Percentiles rank a stretch among this genome's conserved stretches.
Evolutionary conservation across 2,113 vertebrate genomes (phyloP).

Genomic region (Pelecanus crispus): DNA sequence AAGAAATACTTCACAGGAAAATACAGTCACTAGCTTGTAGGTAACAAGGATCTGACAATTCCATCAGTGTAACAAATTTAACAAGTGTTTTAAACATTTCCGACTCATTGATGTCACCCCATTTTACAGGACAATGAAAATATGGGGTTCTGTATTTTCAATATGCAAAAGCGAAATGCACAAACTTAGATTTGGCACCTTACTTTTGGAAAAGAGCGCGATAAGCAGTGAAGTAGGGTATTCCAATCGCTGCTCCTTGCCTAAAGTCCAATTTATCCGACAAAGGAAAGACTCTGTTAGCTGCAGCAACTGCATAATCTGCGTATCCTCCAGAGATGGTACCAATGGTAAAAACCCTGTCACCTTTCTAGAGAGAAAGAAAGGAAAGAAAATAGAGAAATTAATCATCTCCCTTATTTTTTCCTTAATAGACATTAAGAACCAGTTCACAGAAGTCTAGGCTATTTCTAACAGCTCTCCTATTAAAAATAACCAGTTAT

Average conservation of each 20-base stretch:
- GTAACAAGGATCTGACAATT: neutral
- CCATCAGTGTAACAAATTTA: neutral
- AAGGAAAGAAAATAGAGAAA: neutral
- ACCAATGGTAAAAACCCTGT: conserved; percentile 83
- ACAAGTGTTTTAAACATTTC: neutral
- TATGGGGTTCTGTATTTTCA: accelerated
- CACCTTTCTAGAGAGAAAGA: conserved; percentile 77
- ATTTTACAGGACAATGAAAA: neutral
- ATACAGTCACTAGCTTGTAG: neutral
- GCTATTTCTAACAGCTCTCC: neutral
- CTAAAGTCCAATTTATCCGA: conserved; percentile 76
- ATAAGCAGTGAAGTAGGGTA: conserved; percentile 92
- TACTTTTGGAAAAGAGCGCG: conserved; percentile 92
- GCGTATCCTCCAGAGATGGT: conserved; percentile 87
- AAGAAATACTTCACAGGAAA: neutral
- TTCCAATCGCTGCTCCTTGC: conserved; percentile 87
- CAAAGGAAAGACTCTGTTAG: conserved; percentile 75
- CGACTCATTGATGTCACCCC: neutral
- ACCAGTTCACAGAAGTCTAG: neutral
- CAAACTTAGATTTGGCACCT: neutral
- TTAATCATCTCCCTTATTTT: neutral
- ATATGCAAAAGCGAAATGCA: neutral
- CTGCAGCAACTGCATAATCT: conserved; percentile 79
- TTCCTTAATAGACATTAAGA: neutral
- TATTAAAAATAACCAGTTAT: neutral